Evolutionary conservation across 1,140 invertebrate genomes (phyloP).

Genomic region (Trichonephila clavipes): DNA sequence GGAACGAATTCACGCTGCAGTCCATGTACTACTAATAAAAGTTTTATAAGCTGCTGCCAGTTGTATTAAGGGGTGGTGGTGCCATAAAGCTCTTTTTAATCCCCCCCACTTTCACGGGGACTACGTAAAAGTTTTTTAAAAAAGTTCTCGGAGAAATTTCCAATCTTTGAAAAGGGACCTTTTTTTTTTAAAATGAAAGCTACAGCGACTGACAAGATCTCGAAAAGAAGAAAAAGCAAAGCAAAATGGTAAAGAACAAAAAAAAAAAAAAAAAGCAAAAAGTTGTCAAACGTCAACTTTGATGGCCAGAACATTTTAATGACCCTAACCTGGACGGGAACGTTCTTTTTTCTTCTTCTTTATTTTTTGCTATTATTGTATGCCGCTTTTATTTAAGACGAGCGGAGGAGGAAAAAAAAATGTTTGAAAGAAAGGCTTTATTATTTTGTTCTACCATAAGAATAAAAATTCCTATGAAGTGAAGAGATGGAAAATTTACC

Average conservation of each 20-base stretch:
- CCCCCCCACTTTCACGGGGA: not conserved
- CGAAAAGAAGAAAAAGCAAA: slow-evolving; percentile 3
- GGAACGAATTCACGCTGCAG: not conserved
- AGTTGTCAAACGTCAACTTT: slow-evolving; percentile 47
- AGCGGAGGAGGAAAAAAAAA: not conserved
- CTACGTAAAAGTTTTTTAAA: slow-evolving; percentile 2
- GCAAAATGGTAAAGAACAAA: too few relatives aligned
- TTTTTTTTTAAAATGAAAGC: slow-evolving; percentile 8
- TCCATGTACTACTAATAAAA: not conserved
- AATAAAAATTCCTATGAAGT: slow-evolving; percentile 18
- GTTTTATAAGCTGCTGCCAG: not conserved
- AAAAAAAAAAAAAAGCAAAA: not conserved
- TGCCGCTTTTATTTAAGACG: slow-evolving; percentile 2
- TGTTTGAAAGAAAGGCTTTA: slow-evolving; percentile 35
- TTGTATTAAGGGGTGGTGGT: not conserved
- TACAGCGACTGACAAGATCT: slow-evolving; percentile 28
- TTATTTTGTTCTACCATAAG: slow-evolving; percentile 19
- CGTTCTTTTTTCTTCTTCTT: not conserved
- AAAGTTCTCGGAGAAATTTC: not conserved
- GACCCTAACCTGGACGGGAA: slow-evolving; percentile 8
- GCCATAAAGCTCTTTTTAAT: slow-evolving; percentile 22
- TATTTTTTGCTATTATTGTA: not conserved
- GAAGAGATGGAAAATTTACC: slow-evolving; percentile 12
- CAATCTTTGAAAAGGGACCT: not conserved
- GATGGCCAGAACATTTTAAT: slow-evolving; percentile 53